Base-by-base conservation (phyloP, 2,797 vertebrate species). In the Chloroceryle inda region DNA sequence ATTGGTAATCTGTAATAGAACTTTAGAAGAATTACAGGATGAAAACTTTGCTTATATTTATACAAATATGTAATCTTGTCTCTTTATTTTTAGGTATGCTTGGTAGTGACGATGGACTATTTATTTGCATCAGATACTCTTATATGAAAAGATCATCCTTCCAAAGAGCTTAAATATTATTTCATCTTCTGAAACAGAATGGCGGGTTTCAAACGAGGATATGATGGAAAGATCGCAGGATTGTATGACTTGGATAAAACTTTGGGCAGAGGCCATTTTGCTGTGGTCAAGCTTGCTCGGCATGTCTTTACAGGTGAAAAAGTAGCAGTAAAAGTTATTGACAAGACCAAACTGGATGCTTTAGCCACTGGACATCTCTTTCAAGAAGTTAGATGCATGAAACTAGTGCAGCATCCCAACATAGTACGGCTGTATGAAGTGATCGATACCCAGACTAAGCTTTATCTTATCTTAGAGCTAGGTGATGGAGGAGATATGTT, bases 371-470 rank as follows among this genome's bases (percentile, higher is more conserved):
- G 99, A 7, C 99, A 99, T 91, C 99, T 99, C 31, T 99, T 99
- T 97, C 99, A 99, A 93, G 99, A 99, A 97, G 99, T 99, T 23
- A 98, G 99, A 95, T 99, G 99, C 97, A 99, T 99, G 99, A 99
- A 99, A 94, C 97, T 99, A 29, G 99, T 99, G 87, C 99, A 99
- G 95, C 99, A 99, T 91, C 99, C 99, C 45, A 99, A 99, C 97
- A 99, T 99, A 19, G 99, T 99, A 47, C 99, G 99, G 16, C 98
- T 99, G 13, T 99, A 99, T 13, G 99, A 99, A 97, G 99, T 99
- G 83, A 99, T 99, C 67, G 99, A 99, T 96, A 99, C 99, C 7
- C 99, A 99, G 98, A 99, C 99, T 56, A 99, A 99, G 97, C 99
- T 99, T 20, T 99, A 99, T 95, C 98, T 99, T 77, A 99, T 99